phyloP scores from a whole-genome alignment of 2,797 vertebrate genomes.

The Bradypodion pumilum region DNA sequence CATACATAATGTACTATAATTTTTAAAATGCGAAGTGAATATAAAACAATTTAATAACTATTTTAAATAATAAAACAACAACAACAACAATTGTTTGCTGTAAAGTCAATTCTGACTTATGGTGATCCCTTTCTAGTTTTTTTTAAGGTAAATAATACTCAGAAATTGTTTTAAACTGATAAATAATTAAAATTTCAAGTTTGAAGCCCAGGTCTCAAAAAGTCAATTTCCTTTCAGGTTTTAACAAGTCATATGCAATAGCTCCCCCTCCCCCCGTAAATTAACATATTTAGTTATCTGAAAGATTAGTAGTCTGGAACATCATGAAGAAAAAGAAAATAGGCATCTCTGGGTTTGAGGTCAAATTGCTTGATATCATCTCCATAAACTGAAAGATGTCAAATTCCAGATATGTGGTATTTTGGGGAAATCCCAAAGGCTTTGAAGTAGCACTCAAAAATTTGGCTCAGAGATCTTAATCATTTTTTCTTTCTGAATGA shows the following conservation, averaged over 20 bases:
- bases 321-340: too few relatives aligned
- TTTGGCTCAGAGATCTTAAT: background rate
- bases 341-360: background rate
- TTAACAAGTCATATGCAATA: background rate
- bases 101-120: too few relatives aligned
- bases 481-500: background rate
- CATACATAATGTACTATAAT: too few relatives aligned
- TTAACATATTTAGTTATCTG: fast-evolving
- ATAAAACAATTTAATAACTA: background rate
- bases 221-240: background rate
- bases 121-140: too few relatives aligned
- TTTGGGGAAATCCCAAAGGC: constrained; percentile 14
- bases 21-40: background rate
- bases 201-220: background rate
- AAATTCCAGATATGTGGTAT: background rate
- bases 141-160: too few relatives aligned
- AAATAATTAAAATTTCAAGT: fast-evolving
- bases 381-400: constrained; percentile 7
- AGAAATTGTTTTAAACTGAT: too few relatives aligned
- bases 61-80: background rate
- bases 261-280: too few relatives aligned
- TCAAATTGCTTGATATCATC: background rate
- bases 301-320: too few relatives aligned
- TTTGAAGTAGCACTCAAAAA: fast-evolving
- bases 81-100: too few relatives aligned